Evolutionary conservation across 2,113 vertebrate genomes (phyloP).

Genomic region (Cavia aperea): DNA sequence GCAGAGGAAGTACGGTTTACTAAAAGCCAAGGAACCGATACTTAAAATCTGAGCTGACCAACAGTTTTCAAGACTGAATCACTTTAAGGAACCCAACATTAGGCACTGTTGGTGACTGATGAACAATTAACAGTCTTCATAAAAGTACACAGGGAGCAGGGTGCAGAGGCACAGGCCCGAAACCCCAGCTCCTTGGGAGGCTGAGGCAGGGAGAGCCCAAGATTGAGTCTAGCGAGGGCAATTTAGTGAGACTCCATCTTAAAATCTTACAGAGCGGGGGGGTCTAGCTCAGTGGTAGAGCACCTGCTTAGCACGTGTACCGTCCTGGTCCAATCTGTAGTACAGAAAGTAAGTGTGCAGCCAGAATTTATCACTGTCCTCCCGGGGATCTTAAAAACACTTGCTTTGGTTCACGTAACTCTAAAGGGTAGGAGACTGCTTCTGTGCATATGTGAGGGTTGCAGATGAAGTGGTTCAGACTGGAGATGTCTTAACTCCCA

Average conservation of each 20-base stretch:
- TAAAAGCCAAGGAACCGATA: neutral
- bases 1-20: neutral
- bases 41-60: neutral
- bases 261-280: neutral
- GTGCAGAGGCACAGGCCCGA: neutral
- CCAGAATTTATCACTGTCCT: neutral
- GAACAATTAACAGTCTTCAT: neutral
- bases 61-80: neutral
- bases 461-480: neutral
- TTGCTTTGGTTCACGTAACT: neutral
- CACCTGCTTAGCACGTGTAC: neutral
- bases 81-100: neutral
- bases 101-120: neutral
- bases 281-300: neutral
- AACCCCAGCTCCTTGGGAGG: neutral
- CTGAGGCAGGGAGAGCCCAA: neutral
- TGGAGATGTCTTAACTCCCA: neutral
- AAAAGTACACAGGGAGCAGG: neutral
- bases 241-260: neutral
- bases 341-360: neutral
- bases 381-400: neutral
- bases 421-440: neutral
- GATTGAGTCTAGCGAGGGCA: neutral
- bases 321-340: neutral
- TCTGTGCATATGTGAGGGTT: neutral